These are phyloP conservation scores for Coendou prehensilis DNA, from an alignment of 2,797 vertebrate genomes.

Conservation along the genomic window DNA sequence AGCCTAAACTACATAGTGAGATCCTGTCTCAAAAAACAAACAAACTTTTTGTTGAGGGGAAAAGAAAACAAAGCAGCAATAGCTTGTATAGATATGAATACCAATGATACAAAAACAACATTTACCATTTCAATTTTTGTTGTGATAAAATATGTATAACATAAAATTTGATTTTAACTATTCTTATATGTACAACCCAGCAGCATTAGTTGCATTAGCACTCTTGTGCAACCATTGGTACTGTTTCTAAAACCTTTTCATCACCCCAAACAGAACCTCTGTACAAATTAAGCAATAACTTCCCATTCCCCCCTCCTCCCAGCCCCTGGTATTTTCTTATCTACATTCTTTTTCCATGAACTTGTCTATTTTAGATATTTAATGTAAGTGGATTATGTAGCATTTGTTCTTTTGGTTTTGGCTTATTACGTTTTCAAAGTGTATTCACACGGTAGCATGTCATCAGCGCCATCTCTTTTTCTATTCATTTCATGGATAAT, in stretches of 20 bases:
- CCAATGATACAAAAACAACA: not conserved
- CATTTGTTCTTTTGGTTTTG: not conserved
- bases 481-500: not conserved
- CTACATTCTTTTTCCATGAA: not conserved
- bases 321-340: not conserved
- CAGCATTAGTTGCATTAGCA: not conserved
- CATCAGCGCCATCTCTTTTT: not conserved
- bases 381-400: not conserved
- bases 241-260: slow-evolving; percentile 54
- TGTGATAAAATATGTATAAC: not conserved
- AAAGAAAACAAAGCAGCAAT: not conserved
- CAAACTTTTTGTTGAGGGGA: not conserved
- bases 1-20: not conserved
- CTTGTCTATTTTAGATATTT: slow-evolving; percentile 16
- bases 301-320: not conserved
- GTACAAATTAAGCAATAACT: slow-evolving; percentile 52
- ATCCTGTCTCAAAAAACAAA: not conserved
- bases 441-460: not conserved
- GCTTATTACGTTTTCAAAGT: not conserved
- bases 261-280: slow-evolving; percentile 55
- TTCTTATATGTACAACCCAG: not conserved
- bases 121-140: slow-evolving; percentile 13
- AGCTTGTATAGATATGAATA: not conserved
- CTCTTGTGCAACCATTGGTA: slow-evolving; percentile 22
- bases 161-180: not conserved